Conservation (phyloP, 2,888 invertebrate genomes). For the Rhimphoctona megacephalus region DNA sequence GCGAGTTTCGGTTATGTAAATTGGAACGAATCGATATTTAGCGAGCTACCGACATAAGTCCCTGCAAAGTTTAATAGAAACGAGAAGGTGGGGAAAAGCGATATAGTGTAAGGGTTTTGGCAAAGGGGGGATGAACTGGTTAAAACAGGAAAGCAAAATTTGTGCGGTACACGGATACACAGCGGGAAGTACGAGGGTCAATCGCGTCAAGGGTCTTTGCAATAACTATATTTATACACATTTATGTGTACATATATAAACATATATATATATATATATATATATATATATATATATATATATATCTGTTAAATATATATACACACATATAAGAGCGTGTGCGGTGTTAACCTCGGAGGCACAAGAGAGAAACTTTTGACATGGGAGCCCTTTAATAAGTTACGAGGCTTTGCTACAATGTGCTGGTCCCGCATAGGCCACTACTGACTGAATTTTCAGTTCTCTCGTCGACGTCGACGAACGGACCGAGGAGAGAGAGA, state of each 20-base stretch:
- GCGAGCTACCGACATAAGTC: slow-evolving; percentile 1
- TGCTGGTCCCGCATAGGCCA: slow-evolving; percentile 29
- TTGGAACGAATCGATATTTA: slow-evolving; percentile 58
- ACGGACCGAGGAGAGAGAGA: not conserved
- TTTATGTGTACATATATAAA: slow-evolving; percentile 2
- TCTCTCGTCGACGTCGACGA: slow-evolving; percentile 26
- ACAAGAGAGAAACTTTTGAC: slow-evolving; percentile 55
- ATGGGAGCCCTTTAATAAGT: slow-evolving; percentile 59
- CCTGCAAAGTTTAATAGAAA: slow-evolving; percentile 47
- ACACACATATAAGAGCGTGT: not conserved
- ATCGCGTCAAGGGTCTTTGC: slow-evolving; percentile 54
- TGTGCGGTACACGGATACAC: slow-evolving; percentile 11
- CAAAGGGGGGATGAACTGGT: not conserved
- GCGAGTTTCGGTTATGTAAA: slow-evolving; percentile 12
- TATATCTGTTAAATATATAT: not conserved
- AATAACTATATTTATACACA: slow-evolving; percentile 20
- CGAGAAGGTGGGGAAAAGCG: slow-evolving; percentile 15
- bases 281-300: not conserved
- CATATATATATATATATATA: not conserved
- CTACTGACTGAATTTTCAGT: slow-evolving; percentile 25
- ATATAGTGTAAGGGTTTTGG: not conserved
- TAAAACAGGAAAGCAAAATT: slow-evolving; percentile 38
- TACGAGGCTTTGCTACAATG: slow-evolving; percentile 50
- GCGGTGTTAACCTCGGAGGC: slow-evolving; percentile 24
- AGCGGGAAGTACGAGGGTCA: slow-evolving; percentile 31